Base-by-base conservation (phyloP, 2,888 invertebrate genomes). In the Chesias legatella region DNA sequence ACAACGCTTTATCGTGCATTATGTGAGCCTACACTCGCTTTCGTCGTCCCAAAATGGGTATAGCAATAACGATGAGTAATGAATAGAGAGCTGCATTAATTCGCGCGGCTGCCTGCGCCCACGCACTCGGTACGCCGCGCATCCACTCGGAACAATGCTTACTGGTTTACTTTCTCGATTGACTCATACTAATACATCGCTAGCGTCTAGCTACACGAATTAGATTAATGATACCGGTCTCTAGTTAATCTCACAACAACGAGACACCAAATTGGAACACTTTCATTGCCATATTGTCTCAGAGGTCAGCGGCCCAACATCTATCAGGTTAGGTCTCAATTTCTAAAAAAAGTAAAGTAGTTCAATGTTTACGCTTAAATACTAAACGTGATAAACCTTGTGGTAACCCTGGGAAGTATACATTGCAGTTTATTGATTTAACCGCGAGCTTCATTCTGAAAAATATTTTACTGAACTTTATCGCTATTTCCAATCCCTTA, bases 111-210 rank as follows among this genome's bases (percentile, higher is more conserved):
- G 78, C 73, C 76, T 74, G 77, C 48, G 43, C 52, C 82, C 81
- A 82, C 83, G 76, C 83, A 69, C 69, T 69, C 68, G 54, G 73
- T 72, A 71, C 75, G 72, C 69, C 74, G 82, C 73, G 83, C 85
- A 85, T 82, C 86, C 83, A 84, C 78, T 85, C 79, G 85, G 85
- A 88, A 86, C 86, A 86, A 86, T 86, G 79, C 82, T 79, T 74
- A 78, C 79, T 81, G 84, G 85, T 83, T 85, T 84, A 88, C 88
- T 88, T 88, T 88, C 88, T 78, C 86, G 74, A 80, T 88, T 85
- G 85, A 84, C 85, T 88, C 86, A 85, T 68, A 79, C 80, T 73
- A 79, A 82, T 81, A 76, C 81, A 81, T 82, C 77, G 77, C 73
- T 66, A 73, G 71, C 69, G 79, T 80, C 82, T 82, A 73, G 67